Conservation (phyloP, 2,113 vertebrate genomes). For the Rhipidura dahli region DNA sequence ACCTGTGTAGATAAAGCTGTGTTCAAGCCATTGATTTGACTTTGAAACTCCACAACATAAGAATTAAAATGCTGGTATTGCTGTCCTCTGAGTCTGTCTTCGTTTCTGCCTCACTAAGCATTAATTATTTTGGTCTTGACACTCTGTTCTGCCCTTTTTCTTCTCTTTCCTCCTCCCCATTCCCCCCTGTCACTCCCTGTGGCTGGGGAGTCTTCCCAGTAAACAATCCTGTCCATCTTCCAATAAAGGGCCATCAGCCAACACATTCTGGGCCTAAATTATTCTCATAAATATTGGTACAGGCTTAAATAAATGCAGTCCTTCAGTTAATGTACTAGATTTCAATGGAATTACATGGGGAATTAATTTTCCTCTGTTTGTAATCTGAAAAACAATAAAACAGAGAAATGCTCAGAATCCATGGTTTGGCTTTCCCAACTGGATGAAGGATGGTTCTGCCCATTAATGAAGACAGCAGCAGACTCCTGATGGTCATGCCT, state of each 20-base stretch:
- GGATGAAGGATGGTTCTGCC: not conserved
- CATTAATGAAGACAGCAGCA: not conserved
- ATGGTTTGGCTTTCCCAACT: not conserved
- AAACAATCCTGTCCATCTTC: slow-evolving; percentile 4
- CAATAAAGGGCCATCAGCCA: slow-evolving; percentile 35
- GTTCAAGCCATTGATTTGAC: not conserved
- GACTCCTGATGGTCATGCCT: not conserved
- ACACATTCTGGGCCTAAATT: slow-evolving; percentile 38
- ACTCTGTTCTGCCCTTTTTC: not conserved
- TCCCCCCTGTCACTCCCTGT: not conserved
- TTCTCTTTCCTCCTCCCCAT: not conserved
- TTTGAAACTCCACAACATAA: not conserved
- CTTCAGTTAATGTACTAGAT: not conserved
- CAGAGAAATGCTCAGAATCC: not conserved
- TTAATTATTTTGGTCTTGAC: not conserved
- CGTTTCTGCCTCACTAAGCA: not conserved
- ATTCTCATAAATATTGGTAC: slow-evolving; percentile 20
- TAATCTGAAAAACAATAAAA: slow-evolving; percentile 43
- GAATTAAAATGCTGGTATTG: not conserved
- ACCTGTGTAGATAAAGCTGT: not conserved
- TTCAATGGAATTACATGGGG: slow-evolving; percentile 48
- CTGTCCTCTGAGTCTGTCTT: not conserved
- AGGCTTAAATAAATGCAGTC: slow-evolving; percentile 26
- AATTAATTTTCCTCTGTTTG: slow-evolving; percentile 38
- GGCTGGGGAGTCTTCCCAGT: not conserved